Evolutionary conservation across 1,140 invertebrate species (phyloP).

Genomic region (Wiebesia pumilae): DNA sequence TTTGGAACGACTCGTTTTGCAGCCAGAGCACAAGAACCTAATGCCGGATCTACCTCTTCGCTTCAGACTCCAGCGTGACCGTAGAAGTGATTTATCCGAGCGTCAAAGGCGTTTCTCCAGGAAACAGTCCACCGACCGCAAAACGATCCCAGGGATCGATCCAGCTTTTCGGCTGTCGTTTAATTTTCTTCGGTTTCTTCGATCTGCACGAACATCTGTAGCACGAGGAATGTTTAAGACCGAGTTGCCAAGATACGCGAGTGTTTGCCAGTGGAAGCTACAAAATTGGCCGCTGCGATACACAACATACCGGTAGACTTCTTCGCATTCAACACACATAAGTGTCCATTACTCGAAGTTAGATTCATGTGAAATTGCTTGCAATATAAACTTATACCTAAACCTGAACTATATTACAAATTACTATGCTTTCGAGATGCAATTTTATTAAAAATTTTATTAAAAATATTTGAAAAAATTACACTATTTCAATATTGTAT

Average conservation of each 20-base stretch:
- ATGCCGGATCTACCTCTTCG: slow-evolving; percentile 43
- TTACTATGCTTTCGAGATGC: too few relatives aligned
- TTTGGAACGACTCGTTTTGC: slow-evolving; percentile 45
- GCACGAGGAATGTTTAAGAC: neutral
- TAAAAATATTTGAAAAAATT: too few relatives aligned
- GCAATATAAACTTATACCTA: too few relatives aligned
- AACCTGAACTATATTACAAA: too few relatives aligned
- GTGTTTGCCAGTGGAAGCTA: too few relatives aligned
- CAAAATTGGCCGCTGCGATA: too few relatives aligned
- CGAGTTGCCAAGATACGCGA: neutral
- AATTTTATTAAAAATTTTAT: too few relatives aligned
- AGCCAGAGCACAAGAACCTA: slow-evolving; percentile 38
- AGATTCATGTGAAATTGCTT: too few relatives aligned
- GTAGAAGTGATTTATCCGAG: slow-evolving; percentile 43
- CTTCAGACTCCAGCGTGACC: neutral
- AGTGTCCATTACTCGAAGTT: too few relatives aligned
- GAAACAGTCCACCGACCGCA: slow-evolving; percentile 32
- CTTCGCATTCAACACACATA: too few relatives aligned
- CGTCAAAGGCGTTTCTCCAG: neutral
- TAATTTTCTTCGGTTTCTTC: slow-evolving; percentile 25
- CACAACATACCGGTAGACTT: too few relatives aligned
- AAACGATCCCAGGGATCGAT: slow-evolving; percentile 3
- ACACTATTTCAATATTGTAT: too few relatives aligned
- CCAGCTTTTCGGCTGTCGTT: slow-evolving; percentile 7
- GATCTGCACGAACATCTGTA: neutral